These are phyloP conservation scores for Agrilus mali DNA, from an alignment of 2,888 invertebrate species.

Conservation along the genomic window DNA sequence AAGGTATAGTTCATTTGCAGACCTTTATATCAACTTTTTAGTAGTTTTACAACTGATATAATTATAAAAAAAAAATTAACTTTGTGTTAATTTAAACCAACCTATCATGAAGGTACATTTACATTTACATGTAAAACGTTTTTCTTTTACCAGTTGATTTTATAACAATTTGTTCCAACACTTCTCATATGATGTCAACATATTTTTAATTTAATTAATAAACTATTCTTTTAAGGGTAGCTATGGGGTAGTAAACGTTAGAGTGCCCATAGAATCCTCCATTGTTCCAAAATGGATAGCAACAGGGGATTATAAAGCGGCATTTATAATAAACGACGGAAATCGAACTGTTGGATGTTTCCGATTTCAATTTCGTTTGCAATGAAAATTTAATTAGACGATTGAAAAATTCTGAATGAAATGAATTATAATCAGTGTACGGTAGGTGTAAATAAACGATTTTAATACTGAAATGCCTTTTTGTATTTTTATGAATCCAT, in stretches of 20 bases:
- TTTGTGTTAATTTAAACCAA: no score
- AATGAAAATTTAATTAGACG: not conserved
- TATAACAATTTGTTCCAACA: no score
- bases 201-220: not conserved
- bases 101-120: no score
- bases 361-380: constrained; percentile 5
- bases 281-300: constrained; percentile 7
- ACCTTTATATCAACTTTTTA: not conserved
- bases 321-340: not conserved
- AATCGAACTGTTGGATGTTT: constrained; percentile 4
- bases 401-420: not conserved
- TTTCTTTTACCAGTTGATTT: no score
- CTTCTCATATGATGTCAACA: not conserved
- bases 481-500: no score
- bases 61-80: no score
- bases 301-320: constrained; percentile 3
- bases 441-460: no score
- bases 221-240: not conserved
- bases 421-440: no score
- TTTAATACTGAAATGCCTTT: no score
- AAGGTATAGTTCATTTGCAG: not conserved
- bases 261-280: not conserved
- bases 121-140: no score
- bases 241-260: not conserved
- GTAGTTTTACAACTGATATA: not conserved